Conservation (phyloP, 2,113 vertebrate genomes). For the Sceloporus undulatus region DNA sequence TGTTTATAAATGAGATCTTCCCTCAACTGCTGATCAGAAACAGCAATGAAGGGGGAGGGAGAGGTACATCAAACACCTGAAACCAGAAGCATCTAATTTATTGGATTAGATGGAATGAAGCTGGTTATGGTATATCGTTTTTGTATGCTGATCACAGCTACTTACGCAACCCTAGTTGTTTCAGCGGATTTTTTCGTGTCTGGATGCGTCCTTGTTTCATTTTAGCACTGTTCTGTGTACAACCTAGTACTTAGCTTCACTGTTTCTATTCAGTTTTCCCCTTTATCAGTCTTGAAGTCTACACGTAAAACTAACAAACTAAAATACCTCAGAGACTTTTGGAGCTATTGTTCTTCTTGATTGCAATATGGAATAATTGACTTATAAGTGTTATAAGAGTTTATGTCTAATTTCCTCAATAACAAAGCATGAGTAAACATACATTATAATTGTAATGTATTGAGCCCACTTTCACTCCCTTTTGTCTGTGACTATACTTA, state of each 20-base stretch:
- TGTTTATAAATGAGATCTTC: slow-evolving; percentile 53
- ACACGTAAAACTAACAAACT: neutral
- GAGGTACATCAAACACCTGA: slow-evolving; percentile 18
- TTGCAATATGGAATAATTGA: neutral
- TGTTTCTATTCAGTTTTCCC: too few species aligned
- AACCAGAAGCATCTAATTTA: slow-evolving; percentile 55
- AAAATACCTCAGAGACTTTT: neutral
- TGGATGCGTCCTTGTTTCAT: too few species aligned
- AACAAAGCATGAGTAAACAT: too few species aligned
- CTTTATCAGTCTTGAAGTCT: neutral
- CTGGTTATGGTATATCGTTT: too few species aligned
- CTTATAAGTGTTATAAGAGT: neutral
- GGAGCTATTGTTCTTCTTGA: neutral
- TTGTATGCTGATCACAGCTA: too few species aligned
- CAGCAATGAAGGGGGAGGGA: slow-evolving; percentile 35
- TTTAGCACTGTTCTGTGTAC: too few species aligned
- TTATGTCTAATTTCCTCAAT: too few species aligned
- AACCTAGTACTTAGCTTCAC: neutral
- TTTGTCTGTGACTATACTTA: too few species aligned
- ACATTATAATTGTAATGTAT: too few species aligned
- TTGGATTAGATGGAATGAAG: slow-evolving; percentile 59
- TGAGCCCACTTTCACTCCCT: too few species aligned
- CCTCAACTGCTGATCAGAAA: slow-evolving; percentile 32
- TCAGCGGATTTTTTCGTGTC: too few species aligned
- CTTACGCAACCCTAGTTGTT: too few species aligned